Conservation (phyloP, 2,797 vertebrate genomes). For the Phrynocephalus guinanensis region DNA sequence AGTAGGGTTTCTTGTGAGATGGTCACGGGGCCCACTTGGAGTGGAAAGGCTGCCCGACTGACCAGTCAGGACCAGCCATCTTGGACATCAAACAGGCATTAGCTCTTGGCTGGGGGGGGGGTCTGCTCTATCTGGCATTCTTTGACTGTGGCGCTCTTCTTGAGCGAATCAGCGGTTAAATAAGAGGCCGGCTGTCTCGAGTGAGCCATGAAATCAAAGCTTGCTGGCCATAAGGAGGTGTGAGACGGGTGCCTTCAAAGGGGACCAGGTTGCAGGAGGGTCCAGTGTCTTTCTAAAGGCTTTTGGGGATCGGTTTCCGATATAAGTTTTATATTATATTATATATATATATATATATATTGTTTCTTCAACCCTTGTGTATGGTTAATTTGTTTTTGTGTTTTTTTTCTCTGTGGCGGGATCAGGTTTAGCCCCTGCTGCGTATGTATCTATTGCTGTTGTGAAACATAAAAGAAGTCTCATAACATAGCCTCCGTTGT, state of each 20-base stretch:
- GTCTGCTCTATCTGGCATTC: background rate
- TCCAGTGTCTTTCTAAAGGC: background rate
- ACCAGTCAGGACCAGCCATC: background rate
- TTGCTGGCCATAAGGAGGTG: background rate
- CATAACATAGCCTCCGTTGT: slow-evolving; percentile 18
- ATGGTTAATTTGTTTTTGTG: slow-evolving; percentile 10
- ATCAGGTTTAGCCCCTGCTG: slow-evolving; percentile 12
- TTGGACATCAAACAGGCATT: background rate
- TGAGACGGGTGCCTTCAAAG: background rate
- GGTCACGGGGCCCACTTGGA: background rate
- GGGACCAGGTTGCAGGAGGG: background rate
- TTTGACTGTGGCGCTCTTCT: too few species aligned
- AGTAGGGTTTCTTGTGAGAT: background rate
- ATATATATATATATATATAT: slow-evolving; percentile 8
- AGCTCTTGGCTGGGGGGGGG: background rate
- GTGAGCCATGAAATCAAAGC: background rate
- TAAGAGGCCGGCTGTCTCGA: too few species aligned
- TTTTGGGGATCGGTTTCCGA: slow-evolving; percentile 26
- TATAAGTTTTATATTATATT: slow-evolving; percentile 4
- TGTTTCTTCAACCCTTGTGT: slow-evolving; percentile 31
- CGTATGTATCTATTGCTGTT: slow-evolving; percentile 43
- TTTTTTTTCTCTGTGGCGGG: slow-evolving; percentile 23
- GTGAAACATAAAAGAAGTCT: slow-evolving; percentile 47
- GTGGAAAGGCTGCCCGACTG: background rate
- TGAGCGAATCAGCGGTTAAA: background rate